Conservation (phyloP, 1,140 invertebrate species). For the Cecropterus lyciades region DNA sequence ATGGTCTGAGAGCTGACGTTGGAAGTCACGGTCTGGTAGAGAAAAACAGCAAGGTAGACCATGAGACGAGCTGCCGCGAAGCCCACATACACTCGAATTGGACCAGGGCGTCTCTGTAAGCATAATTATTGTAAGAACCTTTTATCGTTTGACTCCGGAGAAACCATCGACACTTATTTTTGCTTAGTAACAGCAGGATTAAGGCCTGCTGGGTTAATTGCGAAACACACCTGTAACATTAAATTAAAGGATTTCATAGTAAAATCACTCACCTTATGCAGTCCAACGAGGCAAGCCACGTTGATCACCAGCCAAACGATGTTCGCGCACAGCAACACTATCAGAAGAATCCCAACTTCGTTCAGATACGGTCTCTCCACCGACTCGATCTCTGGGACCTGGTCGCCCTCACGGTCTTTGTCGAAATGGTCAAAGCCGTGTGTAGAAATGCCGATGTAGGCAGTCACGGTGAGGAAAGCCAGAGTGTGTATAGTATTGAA, state of each 20-base stretch:
- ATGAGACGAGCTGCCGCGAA: conserved; percentile 42
- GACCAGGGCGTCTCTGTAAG: conserved; percentile 52
- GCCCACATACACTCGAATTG: conserved; percentile 44
- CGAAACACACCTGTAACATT: too few relatives aligned
- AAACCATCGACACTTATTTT: too few relatives aligned
- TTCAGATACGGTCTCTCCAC: conserved; percentile 38
- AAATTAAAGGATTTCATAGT: too few relatives aligned
- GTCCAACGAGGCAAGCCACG: conserved; percentile 44
- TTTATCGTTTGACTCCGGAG: too few relatives aligned
- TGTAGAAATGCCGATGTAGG: conserved; percentile 32
- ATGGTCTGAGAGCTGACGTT: conserved; percentile 23
- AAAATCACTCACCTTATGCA: conserved; percentile 46
- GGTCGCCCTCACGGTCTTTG: not conserved
- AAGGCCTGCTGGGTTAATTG: too few relatives aligned
- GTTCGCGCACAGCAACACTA: conserved; percentile 37
- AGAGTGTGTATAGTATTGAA: conserved; percentile 11
- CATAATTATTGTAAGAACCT: too few relatives aligned
- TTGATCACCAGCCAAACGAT: conserved; percentile 46
- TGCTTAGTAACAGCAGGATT: too few relatives aligned
- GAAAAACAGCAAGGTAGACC: conserved; percentile 38
- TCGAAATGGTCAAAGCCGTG: conserved; percentile 47
- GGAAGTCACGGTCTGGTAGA: conserved; percentile 35
- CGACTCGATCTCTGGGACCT: conserved; percentile 25
- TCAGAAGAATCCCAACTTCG: conserved; percentile 33
- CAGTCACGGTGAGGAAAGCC: not conserved